phyloP scores from a whole-genome alignment of 2,888 invertebrate genomes.

The Patella ulyssiponensis region DNA sequence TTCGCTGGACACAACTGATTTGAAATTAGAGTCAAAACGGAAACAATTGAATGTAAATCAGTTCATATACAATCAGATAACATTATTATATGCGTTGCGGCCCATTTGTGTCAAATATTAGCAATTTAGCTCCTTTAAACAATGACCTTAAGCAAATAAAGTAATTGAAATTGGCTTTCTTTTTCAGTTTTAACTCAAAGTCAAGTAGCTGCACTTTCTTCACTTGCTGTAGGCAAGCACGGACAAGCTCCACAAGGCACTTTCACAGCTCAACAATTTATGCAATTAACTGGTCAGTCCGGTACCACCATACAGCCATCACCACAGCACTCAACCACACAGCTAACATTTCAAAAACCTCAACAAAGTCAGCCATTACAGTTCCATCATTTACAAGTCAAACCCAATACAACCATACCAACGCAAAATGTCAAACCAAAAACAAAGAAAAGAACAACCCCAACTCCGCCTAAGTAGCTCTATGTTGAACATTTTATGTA shows the following conservation, averaged over 20 bases:
- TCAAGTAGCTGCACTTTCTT: slow-evolving; percentile 48
- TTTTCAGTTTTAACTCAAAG: slow-evolving; percentile 47
- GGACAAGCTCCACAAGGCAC: slow-evolving; percentile 41
- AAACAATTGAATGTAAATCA: no score
- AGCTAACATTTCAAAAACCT: slow-evolving; percentile 52
- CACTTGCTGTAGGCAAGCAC: slow-evolving; percentile 46
- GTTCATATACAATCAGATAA: no score
- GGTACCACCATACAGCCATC: slow-evolving; percentile 27
- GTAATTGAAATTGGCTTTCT: neutral
- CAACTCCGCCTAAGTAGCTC: slow-evolving; percentile 35
- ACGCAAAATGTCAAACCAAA: neutral
- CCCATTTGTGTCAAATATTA: no score
- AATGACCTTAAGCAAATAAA: no score
- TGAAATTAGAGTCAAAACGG: no score
- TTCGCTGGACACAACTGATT: no score
- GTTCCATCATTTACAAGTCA: slow-evolving; percentile 52
- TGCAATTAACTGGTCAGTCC: slow-evolving; percentile 52
- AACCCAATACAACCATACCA: slow-evolving; percentile 34
- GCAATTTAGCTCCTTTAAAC: no score
- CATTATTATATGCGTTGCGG: no score
- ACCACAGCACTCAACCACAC: slow-evolving; percentile 36
- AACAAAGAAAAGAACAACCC: neutral
- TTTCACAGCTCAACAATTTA: slow-evolving; percentile 52
- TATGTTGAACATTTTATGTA: slow-evolving; percentile 11
- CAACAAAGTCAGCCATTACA: slow-evolving; percentile 42